Conservation (phyloP, 2,113 vertebrate genomes). For the Eleginops maclovinus region DNA sequence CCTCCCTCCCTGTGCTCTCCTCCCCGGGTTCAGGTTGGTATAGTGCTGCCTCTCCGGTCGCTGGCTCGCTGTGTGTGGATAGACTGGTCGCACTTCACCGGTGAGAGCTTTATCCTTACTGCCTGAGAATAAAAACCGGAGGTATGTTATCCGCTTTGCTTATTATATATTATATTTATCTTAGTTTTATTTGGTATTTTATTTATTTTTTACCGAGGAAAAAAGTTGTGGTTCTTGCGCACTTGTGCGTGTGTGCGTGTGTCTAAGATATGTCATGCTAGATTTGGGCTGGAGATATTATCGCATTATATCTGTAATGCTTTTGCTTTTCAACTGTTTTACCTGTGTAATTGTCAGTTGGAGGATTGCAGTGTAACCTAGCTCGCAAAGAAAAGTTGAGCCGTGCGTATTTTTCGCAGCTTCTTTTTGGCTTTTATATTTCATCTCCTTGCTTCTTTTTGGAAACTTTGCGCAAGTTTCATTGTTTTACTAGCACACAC, state of each 20-base stretch:
- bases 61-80: conserved; percentile 79
- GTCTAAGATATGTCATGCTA: not conserved
- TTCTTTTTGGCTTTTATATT: not conserved
- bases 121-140: conserved; percentile 46
- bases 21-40: conserved; percentile 78
- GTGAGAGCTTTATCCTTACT: conserved; percentile 62
- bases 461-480: conserved; percentile 35
- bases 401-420: conserved; percentile 33
- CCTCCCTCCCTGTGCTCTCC: conserved; percentile 71
- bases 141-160: conserved; percentile 73
- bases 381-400: conserved; percentile 49
- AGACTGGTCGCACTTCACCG: conserved; percentile 66
- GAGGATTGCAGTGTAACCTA: not conserved
- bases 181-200: not conserved
- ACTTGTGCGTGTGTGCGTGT: not conserved
- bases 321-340: conserved; percentile 5
- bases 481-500: not conserved
- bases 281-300: not conserved
- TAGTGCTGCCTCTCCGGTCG: conserved; percentile 77
- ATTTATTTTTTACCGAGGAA: not conserved
- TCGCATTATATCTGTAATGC: not conserved
- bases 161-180: not conserved
- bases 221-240: conserved; percentile 36
- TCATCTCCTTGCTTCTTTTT: not conserved
- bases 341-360: not conserved